Conservation (phyloP, 2,888 invertebrate species). For the Drosophila subsilvestris region DNA sequence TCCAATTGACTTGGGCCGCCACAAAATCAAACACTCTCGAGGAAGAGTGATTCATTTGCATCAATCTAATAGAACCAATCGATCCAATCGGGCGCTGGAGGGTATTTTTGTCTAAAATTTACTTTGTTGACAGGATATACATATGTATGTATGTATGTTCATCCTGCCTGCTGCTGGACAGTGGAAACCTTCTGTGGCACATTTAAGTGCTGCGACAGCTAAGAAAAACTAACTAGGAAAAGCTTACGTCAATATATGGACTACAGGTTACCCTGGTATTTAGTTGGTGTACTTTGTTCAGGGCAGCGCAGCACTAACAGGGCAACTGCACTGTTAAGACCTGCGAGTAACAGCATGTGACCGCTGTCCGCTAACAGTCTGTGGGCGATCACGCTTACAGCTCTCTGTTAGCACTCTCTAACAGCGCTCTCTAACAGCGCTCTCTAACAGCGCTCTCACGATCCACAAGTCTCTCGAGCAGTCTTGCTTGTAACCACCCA, state of each 20-base stretch:
- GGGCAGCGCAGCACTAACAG: no score
- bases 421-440: no score
- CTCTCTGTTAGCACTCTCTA: no score
- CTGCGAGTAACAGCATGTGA: no score
- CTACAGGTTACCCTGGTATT: not conserved
- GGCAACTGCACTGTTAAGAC: no score
- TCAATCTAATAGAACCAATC: conserved; percentile 8
- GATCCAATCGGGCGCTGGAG: not conserved
- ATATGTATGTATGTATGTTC: not conserved
- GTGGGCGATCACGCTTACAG: no score
- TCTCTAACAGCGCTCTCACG: no score
- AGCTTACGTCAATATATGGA: not conserved
- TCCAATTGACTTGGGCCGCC: conserved; percentile 33
- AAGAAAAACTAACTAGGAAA: conserved; percentile 11
- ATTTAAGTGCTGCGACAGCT: conserved; percentile 58
- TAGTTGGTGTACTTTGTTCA: not conserved
- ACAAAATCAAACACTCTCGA: not conserved
- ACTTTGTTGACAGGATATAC: not conserved
- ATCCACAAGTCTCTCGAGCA: no score
- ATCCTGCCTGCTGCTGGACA: conserved; percentile 20
- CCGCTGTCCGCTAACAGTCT: no score
- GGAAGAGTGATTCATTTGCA: conserved; percentile 33
- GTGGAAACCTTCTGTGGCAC: conserved; percentile 48
- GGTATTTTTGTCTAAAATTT: not conserved
- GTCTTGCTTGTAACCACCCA: no score